Conservation (phyloP, 2,113 vertebrate species). For the Pseudolaguvia tuberculata region DNA sequence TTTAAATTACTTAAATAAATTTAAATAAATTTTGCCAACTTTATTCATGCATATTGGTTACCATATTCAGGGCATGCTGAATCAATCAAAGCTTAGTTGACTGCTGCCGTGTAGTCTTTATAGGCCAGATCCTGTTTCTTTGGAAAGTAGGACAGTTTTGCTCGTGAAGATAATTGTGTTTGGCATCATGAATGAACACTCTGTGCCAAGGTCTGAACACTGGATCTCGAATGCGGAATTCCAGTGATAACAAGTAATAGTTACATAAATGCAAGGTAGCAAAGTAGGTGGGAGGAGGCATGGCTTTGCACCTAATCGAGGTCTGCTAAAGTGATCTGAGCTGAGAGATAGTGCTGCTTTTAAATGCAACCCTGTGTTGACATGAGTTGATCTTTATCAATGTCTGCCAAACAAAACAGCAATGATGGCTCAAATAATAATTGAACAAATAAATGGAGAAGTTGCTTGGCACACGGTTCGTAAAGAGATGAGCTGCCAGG, state of each 20-base stretch:
- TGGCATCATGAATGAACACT: conserved; percentile 48
- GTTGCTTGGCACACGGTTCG: conserved; percentile 51
- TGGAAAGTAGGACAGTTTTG: conserved; percentile 53
- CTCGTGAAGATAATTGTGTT: conserved; percentile 51
- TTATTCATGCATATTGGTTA: conserved; percentile 21
- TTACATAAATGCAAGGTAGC: conserved; percentile 36
- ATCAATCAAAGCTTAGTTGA: conserved; percentile 41
- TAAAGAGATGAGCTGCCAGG: conserved; percentile 56
- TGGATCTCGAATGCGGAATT: conserved; percentile 37
- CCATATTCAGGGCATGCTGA: conserved; percentile 39
- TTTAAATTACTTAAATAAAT: no score
- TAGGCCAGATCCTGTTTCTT: conserved; percentile 42
- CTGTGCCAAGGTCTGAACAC: conserved; percentile 44
- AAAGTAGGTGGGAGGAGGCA: conserved; percentile 49
- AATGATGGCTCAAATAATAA: conserved; percentile 65
- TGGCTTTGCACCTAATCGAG: conserved; percentile 36
- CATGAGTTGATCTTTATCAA: conserved; percentile 61
- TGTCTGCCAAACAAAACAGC: conserved; percentile 68
- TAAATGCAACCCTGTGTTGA: conserved; percentile 61
- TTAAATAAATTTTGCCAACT: conserved; percentile 9
- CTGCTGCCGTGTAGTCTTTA: conserved; percentile 32
- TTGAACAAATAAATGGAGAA: conserved; percentile 67
- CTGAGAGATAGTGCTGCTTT: conserved; percentile 57
- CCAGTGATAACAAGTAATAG: conserved; percentile 40
- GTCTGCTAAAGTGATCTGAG: conserved; percentile 45